phyloP scores from a whole-genome alignment of 2,113 vertebrate species.

The Hucho hucho region DNA sequence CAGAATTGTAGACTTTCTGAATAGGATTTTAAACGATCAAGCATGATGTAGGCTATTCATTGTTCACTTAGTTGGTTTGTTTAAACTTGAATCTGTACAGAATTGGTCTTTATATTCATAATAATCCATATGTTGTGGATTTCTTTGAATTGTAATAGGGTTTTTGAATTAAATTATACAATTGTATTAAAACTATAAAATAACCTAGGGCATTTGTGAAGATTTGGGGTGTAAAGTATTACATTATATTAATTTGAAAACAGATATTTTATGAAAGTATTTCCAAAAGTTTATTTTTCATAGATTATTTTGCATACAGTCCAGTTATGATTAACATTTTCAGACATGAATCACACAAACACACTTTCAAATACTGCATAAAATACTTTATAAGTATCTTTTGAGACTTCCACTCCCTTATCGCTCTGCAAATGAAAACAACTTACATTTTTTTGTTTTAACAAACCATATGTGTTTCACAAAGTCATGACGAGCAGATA shows the following conservation, averaged over 20 bases:
- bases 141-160: too few species aligned
- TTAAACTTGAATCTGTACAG: too few species aligned
- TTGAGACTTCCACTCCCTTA: slow-evolving; percentile 18
- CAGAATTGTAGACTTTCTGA: too few species aligned
- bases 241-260: background rate
- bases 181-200: background rate
- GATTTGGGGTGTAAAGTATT: background rate
- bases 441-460: background rate
- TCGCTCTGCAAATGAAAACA: slow-evolving; percentile 24
- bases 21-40: too few species aligned
- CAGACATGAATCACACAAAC: slow-evolving; percentile 15
- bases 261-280: slow-evolving; percentile 44
- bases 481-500: slow-evolving; percentile 19
- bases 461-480: background rate
- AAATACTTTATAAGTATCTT: slow-evolving; percentile 4
- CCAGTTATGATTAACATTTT: slow-evolving; percentile 11
- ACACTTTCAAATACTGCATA: slow-evolving; percentile 44
- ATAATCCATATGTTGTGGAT: too few species aligned
- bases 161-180: background rate
- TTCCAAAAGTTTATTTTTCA: slow-evolving; percentile 44
- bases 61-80: too few species aligned
- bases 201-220: too few species aligned
- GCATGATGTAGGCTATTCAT: too few species aligned
- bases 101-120: too few species aligned
- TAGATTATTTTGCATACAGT: slow-evolving; percentile 23